Evolutionary conservation across 2,888 invertebrate species (phyloP), one percentile per base, ranked within the genome.

Genomic region (Apamea monoglypha): DNA sequence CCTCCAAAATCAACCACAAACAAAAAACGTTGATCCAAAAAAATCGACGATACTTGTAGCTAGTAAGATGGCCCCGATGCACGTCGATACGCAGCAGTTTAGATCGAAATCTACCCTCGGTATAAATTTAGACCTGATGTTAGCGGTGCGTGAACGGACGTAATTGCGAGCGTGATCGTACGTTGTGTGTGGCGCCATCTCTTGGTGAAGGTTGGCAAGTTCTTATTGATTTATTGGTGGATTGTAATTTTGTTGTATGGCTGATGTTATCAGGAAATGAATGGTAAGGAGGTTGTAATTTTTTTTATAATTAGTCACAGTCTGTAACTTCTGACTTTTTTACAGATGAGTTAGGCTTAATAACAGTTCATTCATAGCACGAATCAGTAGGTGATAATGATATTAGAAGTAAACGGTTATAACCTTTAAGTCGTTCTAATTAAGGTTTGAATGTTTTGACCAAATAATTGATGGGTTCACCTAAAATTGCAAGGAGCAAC

Each of bases 21-120:
- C 78, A 71, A 83, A 82, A 82, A 87, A 80, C 56, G 50, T 40
- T 18, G 29, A 75, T 80, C 56, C 12, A 76, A 85, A 88, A 82
- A 84, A 86, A 79, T 76, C 76, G 50, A 76, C 76, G 81, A 85
- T 86, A 86, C 74, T 78, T 89, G 84, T 87, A 83, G 72, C 76
- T 81, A 68, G 83, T 87, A 87, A 87, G 88, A 88, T 83, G 87
- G 90, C 85, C 86, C 85, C 88, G 89, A 87, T 90, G 81, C 84
- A 90, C 88, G 91, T 90, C 92, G 89, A 91, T 91, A 89, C 90
- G 93, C 91, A 91, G 93, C 90, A 91, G 94, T 94, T 94, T 87
- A 95, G 95, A 95, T 95, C 80, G 77, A 72, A 93, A 95, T 95
- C 95, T 95, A 94, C 95, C 95, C 95, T 90, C 90, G 88, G 91